Base-by-base conservation (phyloP, 2,113 vertebrate genomes). In the Drymodes brunneopygia region DNA sequence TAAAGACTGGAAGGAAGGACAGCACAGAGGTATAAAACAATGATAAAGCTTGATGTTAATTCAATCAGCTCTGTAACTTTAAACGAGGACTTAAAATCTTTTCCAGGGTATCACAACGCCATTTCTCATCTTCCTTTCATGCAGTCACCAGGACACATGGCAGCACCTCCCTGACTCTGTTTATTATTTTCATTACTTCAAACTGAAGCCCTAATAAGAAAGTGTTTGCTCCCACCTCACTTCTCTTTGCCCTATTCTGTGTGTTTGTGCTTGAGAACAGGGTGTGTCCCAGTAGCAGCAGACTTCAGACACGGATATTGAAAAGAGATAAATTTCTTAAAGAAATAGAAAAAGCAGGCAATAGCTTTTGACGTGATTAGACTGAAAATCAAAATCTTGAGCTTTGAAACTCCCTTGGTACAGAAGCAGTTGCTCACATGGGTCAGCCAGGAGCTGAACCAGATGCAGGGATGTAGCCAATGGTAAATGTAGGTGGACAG, bases 81-180 rank as follows among this genome's bases (percentile, higher is more conserved):
- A 80, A 94, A 92, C 3, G 36, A 66, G 50, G 53, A 92, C 73
- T 92, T 88, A 23, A 93, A 71, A 35, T 90, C 36, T 95, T 94
- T 96, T 70, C 79, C 53, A 91, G 35, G 40, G 31, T 18, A 16
- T 50, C 73, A 69, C 61, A 69, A 91, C 17, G 62, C 58, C 81
- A 17, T 29, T 64, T 51, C 40, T 36, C 61, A 36, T 73, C 60
- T 74, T 84, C 81, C 75, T 94, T 95, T 82, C 81, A 42, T 17
- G 10, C 29, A 81, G 67, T 35, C 88, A 71, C 18, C 15, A 40
- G 85, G 47, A 51, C 81, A 57, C 0, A 0, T 38, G 44, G 60
- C 75, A 75, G 70, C 66, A 81, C 40, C 83, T 94, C 69, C 20
- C 31, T 6, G 17, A 44, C 44, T 61, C 90, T 42, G 9, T 50